These are phyloP conservation scores for Subacronicta megacephala DNA, from an alignment of 2,888 invertebrate genomes.

Conservation along the genomic window DNA sequence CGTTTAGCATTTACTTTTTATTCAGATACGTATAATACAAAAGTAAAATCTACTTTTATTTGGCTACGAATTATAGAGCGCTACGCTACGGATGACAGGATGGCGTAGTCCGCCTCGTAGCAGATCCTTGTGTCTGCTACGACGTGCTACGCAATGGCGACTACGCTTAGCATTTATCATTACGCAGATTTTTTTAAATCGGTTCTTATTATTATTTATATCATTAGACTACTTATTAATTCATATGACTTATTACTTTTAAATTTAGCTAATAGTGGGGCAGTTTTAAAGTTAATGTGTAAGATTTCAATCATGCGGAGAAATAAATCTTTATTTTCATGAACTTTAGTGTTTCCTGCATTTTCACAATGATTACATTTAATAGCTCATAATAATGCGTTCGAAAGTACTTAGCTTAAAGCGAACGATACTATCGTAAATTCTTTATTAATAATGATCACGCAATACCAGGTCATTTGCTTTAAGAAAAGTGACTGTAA, in stretches of 20 bases:
- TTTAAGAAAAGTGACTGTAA: constrained; percentile 39
- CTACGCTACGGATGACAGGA: neutral
- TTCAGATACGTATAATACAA: neutral
- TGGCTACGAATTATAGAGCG: neutral
- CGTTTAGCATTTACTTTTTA: too few relatives aligned
- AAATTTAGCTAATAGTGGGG: too few relatives aligned
- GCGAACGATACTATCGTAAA: constrained; percentile 17
- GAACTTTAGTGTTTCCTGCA: constrained; percentile 10
- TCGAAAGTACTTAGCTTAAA: constrained; percentile 23
- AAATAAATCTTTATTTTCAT: constrained; percentile 12
- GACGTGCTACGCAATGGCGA: neutral
- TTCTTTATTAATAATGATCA: constrained; percentile 52
- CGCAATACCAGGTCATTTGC: constrained; percentile 60
- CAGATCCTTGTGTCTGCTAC: neutral
- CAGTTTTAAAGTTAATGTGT: neutral
- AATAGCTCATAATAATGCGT: constrained; percentile 35
- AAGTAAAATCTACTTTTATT: neutral
- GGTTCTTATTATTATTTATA: too few relatives aligned
- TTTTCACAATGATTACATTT: constrained; percentile 24
- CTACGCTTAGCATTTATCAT: too few relatives aligned
- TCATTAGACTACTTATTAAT: too few relatives aligned
- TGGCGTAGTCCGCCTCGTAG: neutral
- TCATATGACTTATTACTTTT: too few relatives aligned
- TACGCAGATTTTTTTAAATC: too few relatives aligned
- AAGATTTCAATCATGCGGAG: neutral